phyloP scores from a whole-genome alignment of 2,797 vertebrate genomes.

The Periophthalmus magnuspinnatus region DNA sequence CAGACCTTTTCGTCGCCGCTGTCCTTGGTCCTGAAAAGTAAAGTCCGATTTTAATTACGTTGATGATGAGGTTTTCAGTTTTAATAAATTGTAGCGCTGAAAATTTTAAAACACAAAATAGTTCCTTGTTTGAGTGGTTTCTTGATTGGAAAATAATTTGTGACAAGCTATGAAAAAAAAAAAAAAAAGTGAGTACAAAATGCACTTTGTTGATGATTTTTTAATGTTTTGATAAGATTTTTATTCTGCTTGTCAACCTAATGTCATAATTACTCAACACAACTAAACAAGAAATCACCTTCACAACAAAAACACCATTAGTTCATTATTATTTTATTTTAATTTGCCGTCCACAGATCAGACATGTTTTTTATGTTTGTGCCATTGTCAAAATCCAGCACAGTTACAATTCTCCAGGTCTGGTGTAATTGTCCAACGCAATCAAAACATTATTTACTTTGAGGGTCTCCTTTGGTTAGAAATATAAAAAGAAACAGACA shows the following conservation, averaged over 20 bases:
- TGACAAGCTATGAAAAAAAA: too few relatives aligned
- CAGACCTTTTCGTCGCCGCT: background rate
- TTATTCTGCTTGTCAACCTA: background rate
- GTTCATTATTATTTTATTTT: too few relatives aligned
- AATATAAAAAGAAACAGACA: too few relatives aligned
- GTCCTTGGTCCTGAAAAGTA: conserved; percentile 5
- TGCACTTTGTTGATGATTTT: too few relatives aligned
- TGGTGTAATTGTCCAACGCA: too few relatives aligned
- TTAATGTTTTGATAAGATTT: too few relatives aligned
- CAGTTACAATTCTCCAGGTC: too few relatives aligned
- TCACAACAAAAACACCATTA: background rate
- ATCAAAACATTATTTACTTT: too few relatives aligned
- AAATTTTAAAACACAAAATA: too few relatives aligned
- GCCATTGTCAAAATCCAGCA: background rate
- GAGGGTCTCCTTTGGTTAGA: too few relatives aligned
- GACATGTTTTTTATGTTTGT: background rate
- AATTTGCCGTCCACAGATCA: background rate
- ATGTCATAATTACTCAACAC: background rate
- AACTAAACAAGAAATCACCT: background rate
- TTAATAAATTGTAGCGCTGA: too few relatives aligned
- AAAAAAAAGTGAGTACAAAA: too few relatives aligned
- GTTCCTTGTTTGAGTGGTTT: background rate
- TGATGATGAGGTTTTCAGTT: background rate
- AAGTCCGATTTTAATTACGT: background rate
- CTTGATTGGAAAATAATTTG: background rate